Evolutionary conservation across 2,797 vertebrate species (phyloP).

Genomic region (Sebastes flavidus): DNA sequence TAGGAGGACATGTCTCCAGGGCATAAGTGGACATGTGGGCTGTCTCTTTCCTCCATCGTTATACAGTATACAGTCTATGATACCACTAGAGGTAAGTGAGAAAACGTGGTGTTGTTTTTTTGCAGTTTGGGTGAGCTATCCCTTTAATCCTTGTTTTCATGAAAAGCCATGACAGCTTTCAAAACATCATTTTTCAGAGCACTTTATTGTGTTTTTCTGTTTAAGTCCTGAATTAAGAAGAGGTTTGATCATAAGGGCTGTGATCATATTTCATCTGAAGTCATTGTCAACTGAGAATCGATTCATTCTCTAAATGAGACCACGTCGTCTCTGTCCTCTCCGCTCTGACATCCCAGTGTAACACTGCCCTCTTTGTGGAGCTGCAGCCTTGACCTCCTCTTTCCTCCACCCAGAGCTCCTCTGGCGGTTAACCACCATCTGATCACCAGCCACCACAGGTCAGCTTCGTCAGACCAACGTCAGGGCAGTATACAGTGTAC

Average conservation of each 20-base stretch:
- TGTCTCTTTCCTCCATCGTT: background rate
- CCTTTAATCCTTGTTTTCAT: background rate
- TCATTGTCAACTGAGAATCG: background rate
- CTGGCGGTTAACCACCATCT: background rate
- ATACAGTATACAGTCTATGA: background rate
- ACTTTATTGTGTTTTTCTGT: background rate
- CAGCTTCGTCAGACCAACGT: background rate
- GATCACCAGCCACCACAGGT: background rate
- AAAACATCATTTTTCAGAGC: background rate
- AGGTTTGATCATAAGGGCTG: background rate
- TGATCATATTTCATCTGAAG: background rate
- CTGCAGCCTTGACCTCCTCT: background rate
- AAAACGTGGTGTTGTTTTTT: background rate
- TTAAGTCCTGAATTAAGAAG: no score
- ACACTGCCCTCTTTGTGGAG: constrained; percentile 29
- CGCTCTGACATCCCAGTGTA: background rate
- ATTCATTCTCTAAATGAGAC: background rate
- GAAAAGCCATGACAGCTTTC: background rate
- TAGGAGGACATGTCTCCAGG: background rate
- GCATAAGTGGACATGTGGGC: background rate
- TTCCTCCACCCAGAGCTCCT: background rate
- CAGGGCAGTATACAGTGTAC: background rate
- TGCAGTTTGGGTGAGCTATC: background rate
- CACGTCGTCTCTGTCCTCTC: background rate
- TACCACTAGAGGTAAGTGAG: background rate